Conservation (phyloP, 2,113 vertebrate species). For the Lasiurus cinereus region DNA sequence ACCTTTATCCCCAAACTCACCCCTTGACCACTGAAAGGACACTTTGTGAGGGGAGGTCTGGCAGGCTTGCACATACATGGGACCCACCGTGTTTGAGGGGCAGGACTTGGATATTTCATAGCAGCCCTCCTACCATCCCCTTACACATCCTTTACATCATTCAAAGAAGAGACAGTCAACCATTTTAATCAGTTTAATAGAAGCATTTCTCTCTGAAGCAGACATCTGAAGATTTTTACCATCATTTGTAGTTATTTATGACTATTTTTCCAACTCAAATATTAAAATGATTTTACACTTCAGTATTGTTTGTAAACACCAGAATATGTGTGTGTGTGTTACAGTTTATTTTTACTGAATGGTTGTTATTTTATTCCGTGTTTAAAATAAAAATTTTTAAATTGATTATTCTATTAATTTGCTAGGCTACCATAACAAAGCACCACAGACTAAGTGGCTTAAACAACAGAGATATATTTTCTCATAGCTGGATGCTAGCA, state of each 20-base stretch:
- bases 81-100: neutral
- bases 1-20: neutral
- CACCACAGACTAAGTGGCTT: neutral
- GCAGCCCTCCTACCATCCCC: neutral
- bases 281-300: neutral
- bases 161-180: neutral
- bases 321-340: neutral
- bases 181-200: too few species aligned
- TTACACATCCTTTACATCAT: neutral
- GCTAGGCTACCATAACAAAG: neutral
- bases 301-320: neutral
- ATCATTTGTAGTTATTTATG: neutral
- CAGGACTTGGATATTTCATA: neutral
- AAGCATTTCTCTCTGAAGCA: neutral
- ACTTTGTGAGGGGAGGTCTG: neutral
- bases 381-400: neutral
- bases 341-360: neutral
- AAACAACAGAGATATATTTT: neutral
- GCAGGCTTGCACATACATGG: too few species aligned
- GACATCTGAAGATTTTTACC: neutral
- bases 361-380: neutral
- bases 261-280: constrained; percentile 1
- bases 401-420: neutral
- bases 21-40: neutral
- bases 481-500: neutral